These are phyloP conservation scores for Scaptomyza polygonia DNA, from an alignment of 2,888 invertebrate species.

Conservation along the genomic window DNA sequence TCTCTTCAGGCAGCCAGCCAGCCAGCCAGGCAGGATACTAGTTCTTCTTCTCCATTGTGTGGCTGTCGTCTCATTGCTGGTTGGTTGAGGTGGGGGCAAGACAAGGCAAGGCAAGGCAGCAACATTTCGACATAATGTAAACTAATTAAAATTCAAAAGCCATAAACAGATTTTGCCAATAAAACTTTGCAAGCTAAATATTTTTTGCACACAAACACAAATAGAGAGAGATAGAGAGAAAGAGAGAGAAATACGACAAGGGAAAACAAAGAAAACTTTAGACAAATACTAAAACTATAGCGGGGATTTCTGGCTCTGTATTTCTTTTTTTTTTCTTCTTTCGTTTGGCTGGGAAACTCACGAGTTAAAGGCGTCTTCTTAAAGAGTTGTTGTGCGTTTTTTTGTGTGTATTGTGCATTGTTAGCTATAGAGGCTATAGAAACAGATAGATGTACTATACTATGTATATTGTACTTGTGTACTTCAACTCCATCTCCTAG, in stretches of 20 bases:
- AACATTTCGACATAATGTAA: constrained; percentile 81
- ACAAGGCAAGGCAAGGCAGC: constrained; percentile 38
- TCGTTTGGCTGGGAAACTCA: constrained; percentile 32
- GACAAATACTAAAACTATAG: constrained; percentile 41
- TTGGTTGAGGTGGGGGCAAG: constrained; percentile 17
- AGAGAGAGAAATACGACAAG: not conserved
- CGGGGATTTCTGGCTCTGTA: constrained; percentile 47
- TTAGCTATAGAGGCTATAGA: constrained; percentile 47
- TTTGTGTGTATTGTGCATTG: constrained; percentile 57
- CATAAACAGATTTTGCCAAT: constrained; percentile 84
- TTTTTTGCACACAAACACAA: constrained; percentile 59
- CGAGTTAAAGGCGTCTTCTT: constrained; percentile 65
- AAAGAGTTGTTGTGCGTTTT: constrained; percentile 55
- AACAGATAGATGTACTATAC: constrained; percentile 45
- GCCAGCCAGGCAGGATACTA: constrained; percentile 56
- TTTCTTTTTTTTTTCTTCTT: constrained; percentile 26
- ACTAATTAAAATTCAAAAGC: constrained; percentile 84
- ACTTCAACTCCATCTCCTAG: not conserved
- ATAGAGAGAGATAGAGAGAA: not conserved
- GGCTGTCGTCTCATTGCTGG: constrained; percentile 29
- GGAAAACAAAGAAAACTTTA: constrained; percentile 73
- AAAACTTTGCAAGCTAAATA: constrained; percentile 83
- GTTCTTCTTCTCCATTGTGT: constrained; percentile 60
- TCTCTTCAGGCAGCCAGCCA: constrained; percentile 34
- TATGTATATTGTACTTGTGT: not conserved